These are phyloP conservation scores for Pseudochirops cupreus DNA, from an alignment of 2,797 vertebrate genomes.

Conservation along the genomic window DNA sequence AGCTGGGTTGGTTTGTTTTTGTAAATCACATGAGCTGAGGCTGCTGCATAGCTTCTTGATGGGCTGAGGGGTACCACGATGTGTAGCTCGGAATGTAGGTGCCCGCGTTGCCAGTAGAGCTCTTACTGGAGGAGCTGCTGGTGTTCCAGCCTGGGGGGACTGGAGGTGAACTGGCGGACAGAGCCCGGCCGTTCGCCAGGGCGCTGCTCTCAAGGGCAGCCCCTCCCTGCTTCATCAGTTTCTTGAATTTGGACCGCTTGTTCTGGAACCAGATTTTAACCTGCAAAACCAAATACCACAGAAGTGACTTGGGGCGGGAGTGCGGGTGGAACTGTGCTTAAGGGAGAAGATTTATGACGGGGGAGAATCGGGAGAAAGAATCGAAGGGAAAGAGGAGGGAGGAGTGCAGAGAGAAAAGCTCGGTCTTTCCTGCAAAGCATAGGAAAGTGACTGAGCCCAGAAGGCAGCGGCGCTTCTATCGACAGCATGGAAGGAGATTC, in stretches of 20 bases:
- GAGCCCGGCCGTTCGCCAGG: constrained; percentile 92
- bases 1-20: constrained; percentile 48
- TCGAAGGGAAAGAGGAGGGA: neutral
- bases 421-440: neutral
- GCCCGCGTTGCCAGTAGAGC: constrained; percentile 91
- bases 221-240: constrained; percentile 96
- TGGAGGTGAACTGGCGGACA: constrained; percentile 94
- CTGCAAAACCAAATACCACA: constrained; percentile 81
- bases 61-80: constrained; percentile 97
- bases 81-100: constrained; percentile 99
- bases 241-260: constrained; percentile 97
- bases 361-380: neutral
- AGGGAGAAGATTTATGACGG: neutral
- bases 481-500: neutral
- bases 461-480: neutral
- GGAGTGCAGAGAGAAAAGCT: neutral
- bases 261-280: constrained; percentile 98
- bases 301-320: constrained; percentile 49
- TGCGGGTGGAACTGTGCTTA: neutral
- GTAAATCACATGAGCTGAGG: constrained; percentile 96
- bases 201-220: constrained; percentile 93
- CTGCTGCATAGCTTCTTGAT: constrained; percentile 99
- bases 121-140: constrained; percentile 92
- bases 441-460: neutral
- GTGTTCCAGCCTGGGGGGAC: constrained; percentile 96